Conservation (phyloP, 2,888 invertebrate genomes). For the Adela reaumurella region DNA sequence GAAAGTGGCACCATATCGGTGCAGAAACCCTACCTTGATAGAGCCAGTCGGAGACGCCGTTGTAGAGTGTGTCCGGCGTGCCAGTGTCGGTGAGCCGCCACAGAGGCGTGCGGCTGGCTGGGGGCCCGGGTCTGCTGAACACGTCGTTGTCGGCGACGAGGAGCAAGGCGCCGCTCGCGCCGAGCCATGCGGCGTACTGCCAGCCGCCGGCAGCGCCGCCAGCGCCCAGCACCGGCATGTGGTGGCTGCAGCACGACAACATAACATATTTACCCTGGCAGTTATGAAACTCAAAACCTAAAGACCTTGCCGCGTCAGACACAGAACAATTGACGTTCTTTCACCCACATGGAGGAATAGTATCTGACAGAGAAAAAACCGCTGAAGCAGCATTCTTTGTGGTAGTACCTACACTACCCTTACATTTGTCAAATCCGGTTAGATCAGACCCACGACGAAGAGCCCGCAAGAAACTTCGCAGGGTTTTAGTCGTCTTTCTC, state of each 20-base stretch:
- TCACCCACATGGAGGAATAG: too few relatives aligned
- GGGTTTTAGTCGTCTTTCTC: too few relatives aligned
- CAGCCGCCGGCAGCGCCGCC: conserved; percentile 69
- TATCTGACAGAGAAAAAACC: too few relatives aligned
- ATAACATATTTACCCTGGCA: conserved; percentile 1
- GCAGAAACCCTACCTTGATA: conserved; percentile 98
- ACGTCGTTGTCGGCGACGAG: conserved; percentile 88
- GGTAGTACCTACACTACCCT: too few relatives aligned
- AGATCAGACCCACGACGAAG: too few relatives aligned
- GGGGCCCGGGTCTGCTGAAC: conserved; percentile 73
- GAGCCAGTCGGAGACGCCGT: conserved; percentile 94
- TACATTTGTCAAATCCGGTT: too few relatives aligned
- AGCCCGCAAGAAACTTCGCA: too few relatives aligned
- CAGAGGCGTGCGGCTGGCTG: conserved; percentile 61
- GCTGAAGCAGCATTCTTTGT: too few relatives aligned
- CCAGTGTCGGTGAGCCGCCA: conserved; percentile 73
- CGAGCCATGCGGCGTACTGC: conserved; percentile 83
- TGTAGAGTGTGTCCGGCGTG: conserved; percentile 82
- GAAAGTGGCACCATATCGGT: too few relatives aligned
- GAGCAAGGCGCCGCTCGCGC: conserved; percentile 70
- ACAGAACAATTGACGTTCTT: too few relatives aligned
- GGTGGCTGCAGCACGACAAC: conserved; percentile 58
- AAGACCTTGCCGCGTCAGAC: too few relatives aligned
- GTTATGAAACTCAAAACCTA: background rate
- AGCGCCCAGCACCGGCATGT: conserved; percentile 80